Evolutionary conservation across 2,113 vertebrate species (phyloP), one percentile per base, ranked within the genome.

Genomic region (Bambusicola thoracicus): DNA sequence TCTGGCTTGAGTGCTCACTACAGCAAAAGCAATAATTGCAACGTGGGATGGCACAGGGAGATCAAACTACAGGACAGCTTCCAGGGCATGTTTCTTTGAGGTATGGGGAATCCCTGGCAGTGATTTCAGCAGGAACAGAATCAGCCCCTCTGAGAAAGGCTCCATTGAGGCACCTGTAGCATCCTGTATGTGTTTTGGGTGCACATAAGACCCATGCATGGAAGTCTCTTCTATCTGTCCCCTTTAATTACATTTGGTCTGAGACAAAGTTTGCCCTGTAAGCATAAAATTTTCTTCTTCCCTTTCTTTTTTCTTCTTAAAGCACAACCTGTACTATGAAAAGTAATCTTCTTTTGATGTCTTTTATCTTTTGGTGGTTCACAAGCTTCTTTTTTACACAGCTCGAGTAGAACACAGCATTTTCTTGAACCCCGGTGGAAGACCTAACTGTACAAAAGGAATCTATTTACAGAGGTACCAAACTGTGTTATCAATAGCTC

Each of bases 401-500:
- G 87, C 53, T 87, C 61, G 84, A 78, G 76, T 58, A 68, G 90
- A 96, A 77, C 58, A 34, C 56, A 68, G 86, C 34, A 18, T 88
- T 92, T 94, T 41, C 58, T 97, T 96, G 92, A 93, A 95, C 85
- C 46, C 27, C 22, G 86, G 80, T 53, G 49, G 10, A 95, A 94
- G 88, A 62, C 12, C 44, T 43, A 85, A n/a, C 70, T 92, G 40
- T 89, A 91, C 81, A 69, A 77, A 83, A 46, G 77, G 88, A 93
- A 89, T 56, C 75, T 78, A 78, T 78, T 94, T 86, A 79, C 51
- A 67, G 85, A 94, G 77, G 91, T 97, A 92, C 66, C 80, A 96
- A 93, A 95, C 17, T 85, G 15, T 89, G 56, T 92, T 92, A 91
- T 93, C 93, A 95, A 96, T 87, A 95, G 81, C 84, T 94, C 95